A percentile compares a stretch with the other conserved stretches of the same genome.
Evolutionary conservation across 2,113 vertebrate genomes (phyloP).

Genomic region (Prinia subflava): DNA sequence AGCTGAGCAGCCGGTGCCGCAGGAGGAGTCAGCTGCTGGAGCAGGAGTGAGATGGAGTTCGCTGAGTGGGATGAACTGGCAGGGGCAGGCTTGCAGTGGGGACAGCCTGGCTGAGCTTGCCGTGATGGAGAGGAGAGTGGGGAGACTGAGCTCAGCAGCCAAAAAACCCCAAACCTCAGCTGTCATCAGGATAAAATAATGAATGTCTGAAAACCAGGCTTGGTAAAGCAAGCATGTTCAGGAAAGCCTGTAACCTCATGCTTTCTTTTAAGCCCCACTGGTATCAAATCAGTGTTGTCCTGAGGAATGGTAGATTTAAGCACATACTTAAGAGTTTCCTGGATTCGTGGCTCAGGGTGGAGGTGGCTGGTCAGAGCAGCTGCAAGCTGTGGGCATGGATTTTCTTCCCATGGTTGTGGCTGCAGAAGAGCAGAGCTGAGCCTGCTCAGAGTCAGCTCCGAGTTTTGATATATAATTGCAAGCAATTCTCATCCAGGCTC

Average conservation of each 20-base stretch:
- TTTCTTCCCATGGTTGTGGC: neutral
- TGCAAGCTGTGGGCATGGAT: neutral
- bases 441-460: neutral
- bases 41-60: neutral
- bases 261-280: neutral
- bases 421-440: neutral
- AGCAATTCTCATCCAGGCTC: slow-evolving; percentile 28
- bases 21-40: neutral
- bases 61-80: fast-evolving
- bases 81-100: neutral
- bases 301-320: neutral
- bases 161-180: slow-evolving; percentile 49
- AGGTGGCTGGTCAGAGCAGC: neutral
- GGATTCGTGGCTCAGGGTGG: neutral
- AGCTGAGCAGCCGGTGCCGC: fast-evolving
- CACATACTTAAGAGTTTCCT: neutral
- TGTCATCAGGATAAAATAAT: slow-evolving; percentile 23
- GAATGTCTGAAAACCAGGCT: neutral
- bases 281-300: neutral
- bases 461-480: slow-evolving; percentile 39
- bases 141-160: neutral
- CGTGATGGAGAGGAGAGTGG: neutral
- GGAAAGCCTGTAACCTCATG: slow-evolving; percentile 24
- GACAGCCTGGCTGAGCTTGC: fast-evolving
- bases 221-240: neutral